Percentiles rank a stretch among this genome's conserved stretches.
Evolutionary conservation across 2,797 vertebrate species (phyloP).

Genomic region (Parotocinclus haroldoi): DNA sequence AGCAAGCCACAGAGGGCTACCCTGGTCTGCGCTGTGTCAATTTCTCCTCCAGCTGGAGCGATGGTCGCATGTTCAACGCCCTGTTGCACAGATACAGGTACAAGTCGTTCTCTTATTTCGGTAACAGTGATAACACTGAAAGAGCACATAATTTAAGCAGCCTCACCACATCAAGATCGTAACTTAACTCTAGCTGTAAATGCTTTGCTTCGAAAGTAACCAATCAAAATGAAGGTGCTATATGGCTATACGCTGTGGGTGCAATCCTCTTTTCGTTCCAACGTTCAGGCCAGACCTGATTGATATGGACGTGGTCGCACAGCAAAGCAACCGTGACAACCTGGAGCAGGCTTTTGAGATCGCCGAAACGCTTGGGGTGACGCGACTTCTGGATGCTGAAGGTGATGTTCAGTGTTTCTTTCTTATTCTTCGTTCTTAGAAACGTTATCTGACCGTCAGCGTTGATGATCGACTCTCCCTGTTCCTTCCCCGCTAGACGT

Average conservation of each 20-base stretch:
- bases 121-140: too few species aligned
- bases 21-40: slow-evolving; percentile 89
- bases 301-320: slow-evolving; percentile 89
- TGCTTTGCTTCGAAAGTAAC: too few species aligned
- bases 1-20: slow-evolving; percentile 91
- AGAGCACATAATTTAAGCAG: too few species aligned
- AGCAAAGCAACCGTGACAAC: slow-evolving; percentile 91
- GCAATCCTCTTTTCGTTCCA: not conserved
- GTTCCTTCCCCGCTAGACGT: slow-evolving; percentile 74
- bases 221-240: too few species aligned
- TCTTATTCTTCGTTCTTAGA: not conserved
- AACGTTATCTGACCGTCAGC: not conserved
- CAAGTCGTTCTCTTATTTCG: too few species aligned
- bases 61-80: slow-evolving; percentile 96
- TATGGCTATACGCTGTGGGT: too few species aligned
- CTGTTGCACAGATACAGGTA: slow-evolving; percentile 97
- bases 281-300: slow-evolving; percentile 89
- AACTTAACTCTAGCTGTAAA: too few species aligned
- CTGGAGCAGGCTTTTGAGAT: slow-evolving; percentile 97
- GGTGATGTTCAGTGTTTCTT: slow-evolving; percentile 63
- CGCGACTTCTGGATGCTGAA: slow-evolving; percentile 92
- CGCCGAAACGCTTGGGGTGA: slow-evolving; percentile 91
- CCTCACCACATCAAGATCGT: too few species aligned
- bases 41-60: slow-evolving; percentile 93
- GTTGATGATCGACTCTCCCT: not conserved